Evolutionary conservation across 2,888 invertebrate genomes (phyloP).

Genomic region (Leucophora obtusa): DNA sequence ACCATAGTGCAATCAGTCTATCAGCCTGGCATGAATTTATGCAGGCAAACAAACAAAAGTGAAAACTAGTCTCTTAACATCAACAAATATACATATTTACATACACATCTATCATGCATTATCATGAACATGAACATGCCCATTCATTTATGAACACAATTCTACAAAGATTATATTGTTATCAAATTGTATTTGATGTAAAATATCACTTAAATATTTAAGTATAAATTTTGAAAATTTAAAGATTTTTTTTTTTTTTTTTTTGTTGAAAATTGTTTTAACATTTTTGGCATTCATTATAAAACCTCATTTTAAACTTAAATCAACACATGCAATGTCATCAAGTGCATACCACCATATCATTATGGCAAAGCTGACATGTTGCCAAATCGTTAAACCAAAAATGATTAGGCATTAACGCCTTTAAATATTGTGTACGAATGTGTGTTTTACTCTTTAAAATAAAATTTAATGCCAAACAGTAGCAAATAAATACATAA

Average conservation of each 20-base stretch:
- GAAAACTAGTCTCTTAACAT: conserved; percentile 45
- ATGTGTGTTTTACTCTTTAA: neutral
- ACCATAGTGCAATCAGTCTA: neutral
- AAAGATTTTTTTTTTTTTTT: neutral
- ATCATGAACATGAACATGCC: neutral
- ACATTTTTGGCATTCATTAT: neutral
- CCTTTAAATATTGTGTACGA: conserved; percentile 20
- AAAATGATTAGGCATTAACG: conserved; percentile 47
- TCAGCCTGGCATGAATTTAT: neutral
- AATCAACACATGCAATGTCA: conserved; percentile 2
- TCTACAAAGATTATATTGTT: neutral
- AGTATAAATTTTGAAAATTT: neutral
- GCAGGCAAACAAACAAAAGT: conserved; percentile 45
- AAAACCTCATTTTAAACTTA: conserved; percentile 1
- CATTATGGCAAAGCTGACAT: conserved; percentile 16
- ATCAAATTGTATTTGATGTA: neutral
- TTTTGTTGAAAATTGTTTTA: neutral
- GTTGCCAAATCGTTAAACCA: conserved; percentile 49
- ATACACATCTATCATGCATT: neutral
- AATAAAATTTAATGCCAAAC: conserved; percentile 17
- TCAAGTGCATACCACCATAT: neutral
- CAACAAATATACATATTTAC: neutral
- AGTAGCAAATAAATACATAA: neutral
- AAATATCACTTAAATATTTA: neutral
- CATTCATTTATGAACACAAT: neutral